Evolutionary conservation across 2,888 invertebrate species (phyloP), one percentile per base, ranked within the genome.

Genomic region (Colostygia pectinataria): DNA sequence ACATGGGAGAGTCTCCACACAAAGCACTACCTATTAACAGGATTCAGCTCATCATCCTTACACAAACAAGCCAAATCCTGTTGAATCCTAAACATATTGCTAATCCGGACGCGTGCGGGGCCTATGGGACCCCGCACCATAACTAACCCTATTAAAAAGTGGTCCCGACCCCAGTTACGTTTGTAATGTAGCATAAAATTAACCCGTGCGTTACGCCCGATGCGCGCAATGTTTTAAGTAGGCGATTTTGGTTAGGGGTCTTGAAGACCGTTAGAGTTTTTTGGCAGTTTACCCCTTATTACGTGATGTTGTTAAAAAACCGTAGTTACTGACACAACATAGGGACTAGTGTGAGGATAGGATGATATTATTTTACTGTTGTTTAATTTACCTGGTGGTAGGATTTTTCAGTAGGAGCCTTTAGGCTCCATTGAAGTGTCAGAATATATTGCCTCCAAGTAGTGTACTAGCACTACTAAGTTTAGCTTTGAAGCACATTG

Each of bases 141-240:
- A 84, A 81, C 88, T 85, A 88, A 88, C 85, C 83, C 83, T 77
- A 86, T 87, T 86, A 88, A 86, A 88, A 86, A 85, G 78, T 83
- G 83, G 78, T 77, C 62, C 63, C 74, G 74, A 80, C 84, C 82
- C 74, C 71, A 65, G 45, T 41, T 52, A 40, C 66, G 55, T 62
- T 77, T 83, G 85, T 89, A 89, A 89, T 89, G 89, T 88, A 88
- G 85, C 89, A 89, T 88, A 88, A 89, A 89, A 89, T 89, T 85
- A 89, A 89, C 80, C 83, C 77, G 77, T 61, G 68, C 81, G 85
- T 84, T 80, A 85, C 82, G 85, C 77, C 65, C 60, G 73, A 63
- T 75, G 84, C 80, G 68, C 67, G 66, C 80, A 68, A 70, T 75
- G 78, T 74, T 81, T 77, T 79, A 77, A 78, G 70, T 74, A 68